Conservation (phyloP, 2,113 vertebrate genomes). For the Chlorodrepanis virens region DNA sequence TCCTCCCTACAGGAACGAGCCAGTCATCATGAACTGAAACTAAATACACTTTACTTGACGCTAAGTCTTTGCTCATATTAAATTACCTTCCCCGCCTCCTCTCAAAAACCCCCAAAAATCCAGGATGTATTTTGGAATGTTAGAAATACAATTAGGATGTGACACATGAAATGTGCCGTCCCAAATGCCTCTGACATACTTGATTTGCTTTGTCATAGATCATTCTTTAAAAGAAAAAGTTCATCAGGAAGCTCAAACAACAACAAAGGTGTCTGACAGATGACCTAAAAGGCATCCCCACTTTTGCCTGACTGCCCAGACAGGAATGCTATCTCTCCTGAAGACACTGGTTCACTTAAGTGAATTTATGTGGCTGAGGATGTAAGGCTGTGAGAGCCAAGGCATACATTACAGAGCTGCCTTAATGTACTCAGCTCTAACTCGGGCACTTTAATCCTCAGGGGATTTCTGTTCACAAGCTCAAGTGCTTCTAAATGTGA, state of each 20-base stretch:
- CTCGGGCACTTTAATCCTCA: background rate
- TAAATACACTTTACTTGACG: background rate
- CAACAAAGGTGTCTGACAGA: background rate
- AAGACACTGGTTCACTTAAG: background rate
- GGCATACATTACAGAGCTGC: background rate
- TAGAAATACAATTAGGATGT: background rate
- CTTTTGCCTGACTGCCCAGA: background rate
- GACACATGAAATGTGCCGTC: background rate
- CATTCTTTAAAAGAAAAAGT: background rate
- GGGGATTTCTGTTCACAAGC: background rate
- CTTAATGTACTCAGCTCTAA: background rate
- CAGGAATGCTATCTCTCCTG: background rate
- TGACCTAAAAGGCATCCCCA: background rate
- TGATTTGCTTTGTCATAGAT: background rate
- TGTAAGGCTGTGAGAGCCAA: background rate
- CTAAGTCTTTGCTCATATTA: background rate
- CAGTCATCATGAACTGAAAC: background rate
- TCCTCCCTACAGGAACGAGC: background rate
- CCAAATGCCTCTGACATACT: background rate
- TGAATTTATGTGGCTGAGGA: background rate
- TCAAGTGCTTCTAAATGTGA: background rate
- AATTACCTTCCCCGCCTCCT: background rate
- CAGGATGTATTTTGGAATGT: background rate
- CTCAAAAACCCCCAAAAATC: background rate
- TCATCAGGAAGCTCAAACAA: background rate